phyloP scores from a whole-genome alignment of 2,113 vertebrate species.

The Oryctolagus cuniculus region DNA sequence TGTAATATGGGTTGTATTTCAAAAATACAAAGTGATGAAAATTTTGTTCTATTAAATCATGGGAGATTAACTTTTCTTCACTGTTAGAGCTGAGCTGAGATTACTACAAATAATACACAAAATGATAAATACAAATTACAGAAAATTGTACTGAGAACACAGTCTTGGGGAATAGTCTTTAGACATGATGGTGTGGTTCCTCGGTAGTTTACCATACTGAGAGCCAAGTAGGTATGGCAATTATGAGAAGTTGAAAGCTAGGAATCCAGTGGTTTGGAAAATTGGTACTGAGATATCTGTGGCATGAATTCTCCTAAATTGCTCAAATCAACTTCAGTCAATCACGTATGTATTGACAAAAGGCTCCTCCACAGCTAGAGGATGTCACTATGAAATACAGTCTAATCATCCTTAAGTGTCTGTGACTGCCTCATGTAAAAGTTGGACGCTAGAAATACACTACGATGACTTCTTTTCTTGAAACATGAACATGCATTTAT shows the following conservation, averaged over 20 bases:
- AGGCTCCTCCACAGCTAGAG: neutral
- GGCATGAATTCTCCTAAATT: neutral
- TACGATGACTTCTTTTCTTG: neutral
- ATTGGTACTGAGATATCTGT: neutral
- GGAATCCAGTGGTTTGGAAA: neutral
- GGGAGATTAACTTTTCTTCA: neutral
- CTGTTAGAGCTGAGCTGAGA: neutral
- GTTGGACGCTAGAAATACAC: neutral
- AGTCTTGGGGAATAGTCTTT: neutral
- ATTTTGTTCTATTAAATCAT: neutral
- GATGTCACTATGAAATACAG: neutral
- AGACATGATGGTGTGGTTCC: neutral
- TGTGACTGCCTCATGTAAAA: neutral
- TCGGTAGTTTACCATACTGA: neutral
- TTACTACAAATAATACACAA: neutral
- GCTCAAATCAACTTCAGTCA: neutral
- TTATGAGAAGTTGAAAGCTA: neutral
- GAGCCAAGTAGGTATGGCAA: neutral
- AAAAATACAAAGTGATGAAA: neutral
- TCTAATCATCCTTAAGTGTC: neutral
- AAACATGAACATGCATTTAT: neutral
- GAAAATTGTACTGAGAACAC: neutral
- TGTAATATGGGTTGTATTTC: neutral
- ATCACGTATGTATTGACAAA: neutral
- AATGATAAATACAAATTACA: neutral